Conservation (phyloP, 2,113 vertebrate genomes). For the Perca flavescens region DNA sequence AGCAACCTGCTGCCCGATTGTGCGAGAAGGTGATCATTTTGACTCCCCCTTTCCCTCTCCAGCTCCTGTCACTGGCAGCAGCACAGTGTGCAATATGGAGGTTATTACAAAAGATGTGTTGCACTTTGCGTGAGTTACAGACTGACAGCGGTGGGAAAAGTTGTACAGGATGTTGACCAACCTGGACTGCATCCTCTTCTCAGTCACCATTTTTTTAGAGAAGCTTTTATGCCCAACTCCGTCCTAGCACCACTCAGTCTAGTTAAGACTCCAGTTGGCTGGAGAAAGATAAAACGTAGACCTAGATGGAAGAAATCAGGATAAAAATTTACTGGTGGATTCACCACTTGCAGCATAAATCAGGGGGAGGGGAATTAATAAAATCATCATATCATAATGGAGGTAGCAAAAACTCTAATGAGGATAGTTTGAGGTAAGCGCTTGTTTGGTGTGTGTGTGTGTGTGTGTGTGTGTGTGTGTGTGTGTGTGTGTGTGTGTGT, state of each 20-base stretch:
- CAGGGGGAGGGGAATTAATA: no score
- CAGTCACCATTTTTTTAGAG: no score
- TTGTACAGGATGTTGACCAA: no score
- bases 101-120: no score
- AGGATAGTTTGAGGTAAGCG: background rate
- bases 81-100: no score
- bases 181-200: no score
- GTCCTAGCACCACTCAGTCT: background rate
- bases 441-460: background rate
- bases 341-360: background rate
- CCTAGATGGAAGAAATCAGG: background rate
- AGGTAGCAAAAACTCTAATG: background rate
- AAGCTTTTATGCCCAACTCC: background rate
- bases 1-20: no score
- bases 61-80: constrained; percentile 35
- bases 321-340: no score
- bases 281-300: background rate
- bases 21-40: constrained; percentile 5
- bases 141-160: no score
- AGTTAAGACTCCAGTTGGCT: background rate
- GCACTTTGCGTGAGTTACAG: no score
- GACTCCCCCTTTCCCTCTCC: background rate
- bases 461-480: no score
- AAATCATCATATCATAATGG: background rate
- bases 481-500: no score